Evolutionary conservation across 2,797 vertebrate genomes (phyloP), one percentile per base, ranked within the genome.

Genomic region (Miichthys miiuy): DNA sequence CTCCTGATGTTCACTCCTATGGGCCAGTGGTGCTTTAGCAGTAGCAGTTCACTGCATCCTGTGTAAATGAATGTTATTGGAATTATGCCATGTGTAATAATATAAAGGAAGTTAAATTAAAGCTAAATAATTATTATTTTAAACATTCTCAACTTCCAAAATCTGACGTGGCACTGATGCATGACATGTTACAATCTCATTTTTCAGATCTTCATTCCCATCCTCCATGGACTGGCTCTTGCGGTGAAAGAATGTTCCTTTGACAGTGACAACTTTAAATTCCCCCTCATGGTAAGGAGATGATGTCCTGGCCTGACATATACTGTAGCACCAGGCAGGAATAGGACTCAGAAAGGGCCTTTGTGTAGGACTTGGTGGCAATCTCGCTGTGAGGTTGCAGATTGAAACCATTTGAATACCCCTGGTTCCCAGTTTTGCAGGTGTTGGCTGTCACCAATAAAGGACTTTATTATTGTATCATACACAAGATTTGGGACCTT

Each of bases 201-300:
- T 73, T 81, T 92, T 18, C 92, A 99, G 98, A 99, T 99, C 85
- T 99, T 99, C 87, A 93, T 96, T 93, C 98, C 98, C 57, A 97
- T 99, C 87, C 96, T 99, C 87, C 97, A 98, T 94, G 98, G 98
- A 65, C 93, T 99, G 87, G 96, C 96, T 83, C 92, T 95, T 83
- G 97, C 98, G 89, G 97, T 97, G 83, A 99, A 98, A 96, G 98
- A 99, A 93, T 98, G 97, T 92, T 99, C 98, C 80, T 97, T 99
- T 20, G 98, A 99, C 80, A 98, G 97, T 73, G 98, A 99, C 94
- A 98, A 98, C 94, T 99, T 98, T 91, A 99, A 99, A 94, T 99
- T 97, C 64, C 98, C 98, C 21, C 96, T 99, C 57, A 98, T 99
- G 98, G 98, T 99, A 96, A 97, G 95, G 13, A 42, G 20, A 51